phyloP scores from a whole-genome alignment of 1,140 invertebrate genomes.

The Drosophila busckii region DNA sequence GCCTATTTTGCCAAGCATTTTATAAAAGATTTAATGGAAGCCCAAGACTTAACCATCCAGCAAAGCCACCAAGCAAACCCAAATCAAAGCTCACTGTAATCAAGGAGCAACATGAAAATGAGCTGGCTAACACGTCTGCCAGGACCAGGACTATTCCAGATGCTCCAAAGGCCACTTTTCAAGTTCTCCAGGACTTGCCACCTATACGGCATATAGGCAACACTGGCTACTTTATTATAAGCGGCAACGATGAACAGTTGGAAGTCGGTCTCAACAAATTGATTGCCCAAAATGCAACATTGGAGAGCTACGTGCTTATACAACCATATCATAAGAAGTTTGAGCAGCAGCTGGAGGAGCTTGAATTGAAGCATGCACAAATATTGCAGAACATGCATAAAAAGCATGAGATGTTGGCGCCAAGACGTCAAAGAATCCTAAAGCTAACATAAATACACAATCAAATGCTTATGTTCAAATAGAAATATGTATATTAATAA shows the following conservation, averaged over 20 bases:
- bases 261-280: constrained; percentile 16
- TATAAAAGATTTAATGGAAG: too few species aligned
- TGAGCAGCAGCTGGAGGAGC: constrained; percentile 25
- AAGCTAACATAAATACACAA: constrained; percentile 7
- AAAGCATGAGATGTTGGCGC: constrained; percentile 16
- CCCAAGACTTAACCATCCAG: too few species aligned
- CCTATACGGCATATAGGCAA: constrained; percentile 19
- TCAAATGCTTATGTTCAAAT: neutral
- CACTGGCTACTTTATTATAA: constrained; percentile 37
- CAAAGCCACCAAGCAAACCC: too few species aligned
- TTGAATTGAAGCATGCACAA: constrained; percentile 9
- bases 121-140: too few species aligned
- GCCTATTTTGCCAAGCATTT: too few species aligned
- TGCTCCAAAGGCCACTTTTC: neutral
- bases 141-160: too few species aligned
- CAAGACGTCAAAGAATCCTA: neutral
- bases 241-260: constrained; percentile 33
- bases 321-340: constrained; percentile 9
- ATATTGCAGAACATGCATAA: constrained; percentile 24
- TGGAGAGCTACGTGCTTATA: constrained; percentile 6
- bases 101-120: too few species aligned
- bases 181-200: neutral
- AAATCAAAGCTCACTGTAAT: too few species aligned
- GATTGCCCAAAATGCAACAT: neutral
- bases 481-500: neutral